Conservation (phyloP, 2,888 invertebrate species). For the Drosophila silvestris region DNA sequence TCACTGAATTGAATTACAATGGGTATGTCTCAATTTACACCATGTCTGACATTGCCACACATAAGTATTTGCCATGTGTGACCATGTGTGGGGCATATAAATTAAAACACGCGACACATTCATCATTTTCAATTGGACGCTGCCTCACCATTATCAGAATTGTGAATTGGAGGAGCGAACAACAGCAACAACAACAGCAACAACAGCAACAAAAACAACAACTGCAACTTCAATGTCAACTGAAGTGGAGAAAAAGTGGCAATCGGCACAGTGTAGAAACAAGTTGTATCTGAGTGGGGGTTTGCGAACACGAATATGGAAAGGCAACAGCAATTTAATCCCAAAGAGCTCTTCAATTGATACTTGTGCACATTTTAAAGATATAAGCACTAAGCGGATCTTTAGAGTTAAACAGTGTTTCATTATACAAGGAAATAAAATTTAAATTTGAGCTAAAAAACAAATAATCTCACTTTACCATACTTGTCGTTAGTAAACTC, state of each 20-base stretch:
- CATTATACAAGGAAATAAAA: not conserved
- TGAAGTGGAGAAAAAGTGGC: constrained; percentile 36
- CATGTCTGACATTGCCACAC: constrained; percentile 55
- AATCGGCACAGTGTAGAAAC: constrained; percentile 37
- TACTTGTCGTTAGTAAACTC: not conserved
- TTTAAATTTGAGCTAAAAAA: not conserved
- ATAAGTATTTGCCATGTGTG: constrained; percentile 8
- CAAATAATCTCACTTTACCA: not conserved
- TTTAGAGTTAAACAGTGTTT: not conserved
- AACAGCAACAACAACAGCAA: constrained; percentile 10
- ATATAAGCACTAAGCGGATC: not conserved
- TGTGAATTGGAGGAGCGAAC: constrained; percentile 46
- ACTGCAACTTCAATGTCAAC: constrained; percentile 56
- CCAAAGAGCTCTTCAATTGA: constrained; percentile 1
- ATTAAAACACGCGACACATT: constrained; percentile 69
- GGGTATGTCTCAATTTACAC: constrained; percentile 56
- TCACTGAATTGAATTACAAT: constrained; percentile 58
- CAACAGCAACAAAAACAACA: constrained; percentile 15
- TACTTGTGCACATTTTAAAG: constrained; percentile 5
- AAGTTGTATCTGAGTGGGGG: not conserved
- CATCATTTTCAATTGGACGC: constrained; percentile 70
- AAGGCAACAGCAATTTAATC: constrained; percentile 26
- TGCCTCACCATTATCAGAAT: constrained; percentile 51
- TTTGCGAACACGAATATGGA: constrained; percentile 2
- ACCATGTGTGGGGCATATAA: constrained; percentile 55